phyloP scores from a whole-genome alignment of 2,888 invertebrate species.

The Teleogryllus oceanicus region DNA sequence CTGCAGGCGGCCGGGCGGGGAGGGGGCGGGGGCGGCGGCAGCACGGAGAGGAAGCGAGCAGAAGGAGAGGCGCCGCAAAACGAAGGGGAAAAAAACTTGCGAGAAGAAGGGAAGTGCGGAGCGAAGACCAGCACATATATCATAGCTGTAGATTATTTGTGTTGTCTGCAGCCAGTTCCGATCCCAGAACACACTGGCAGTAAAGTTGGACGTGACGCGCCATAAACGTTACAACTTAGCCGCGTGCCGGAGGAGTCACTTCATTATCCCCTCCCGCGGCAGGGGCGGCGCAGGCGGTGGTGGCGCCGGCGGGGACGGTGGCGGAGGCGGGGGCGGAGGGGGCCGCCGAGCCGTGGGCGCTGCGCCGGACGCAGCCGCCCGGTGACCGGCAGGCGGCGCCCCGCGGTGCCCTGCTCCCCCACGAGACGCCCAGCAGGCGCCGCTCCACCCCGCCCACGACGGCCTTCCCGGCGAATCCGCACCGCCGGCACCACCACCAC shows the following conservation, averaged over 20 bases:
- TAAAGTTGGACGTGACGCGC: not conserved
- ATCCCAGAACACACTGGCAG: not conserved
- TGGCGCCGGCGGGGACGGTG: too few species aligned
- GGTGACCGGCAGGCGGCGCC: too few species aligned
- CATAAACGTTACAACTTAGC: slow-evolving; percentile 3
- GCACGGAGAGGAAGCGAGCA: not conserved
- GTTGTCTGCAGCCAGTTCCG: slow-evolving; percentile 18
- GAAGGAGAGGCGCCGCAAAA: slow-evolving; percentile 3
- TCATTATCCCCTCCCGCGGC: not conserved
- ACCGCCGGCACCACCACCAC: too few species aligned
- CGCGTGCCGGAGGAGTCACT: not conserved
- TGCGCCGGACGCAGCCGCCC: too few species aligned
- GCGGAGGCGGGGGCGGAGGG: too few species aligned
- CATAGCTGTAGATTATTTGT: slow-evolving; percentile 4
- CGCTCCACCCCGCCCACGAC: too few species aligned
- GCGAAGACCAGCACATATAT: not conserved
- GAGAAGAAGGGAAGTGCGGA: slow-evolving; percentile 1
- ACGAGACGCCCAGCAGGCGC: too few species aligned
- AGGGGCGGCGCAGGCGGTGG: too few species aligned
- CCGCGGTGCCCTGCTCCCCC: too few species aligned
- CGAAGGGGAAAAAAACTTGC: not conserved
- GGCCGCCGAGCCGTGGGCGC: too few species aligned
- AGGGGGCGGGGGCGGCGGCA: not conserved
- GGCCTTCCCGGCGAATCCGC: too few species aligned
- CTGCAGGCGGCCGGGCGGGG: too few species aligned